Conservation (phyloP, 2,797 vertebrate species). For the Acrossocheilus wenchowensis region DNA sequence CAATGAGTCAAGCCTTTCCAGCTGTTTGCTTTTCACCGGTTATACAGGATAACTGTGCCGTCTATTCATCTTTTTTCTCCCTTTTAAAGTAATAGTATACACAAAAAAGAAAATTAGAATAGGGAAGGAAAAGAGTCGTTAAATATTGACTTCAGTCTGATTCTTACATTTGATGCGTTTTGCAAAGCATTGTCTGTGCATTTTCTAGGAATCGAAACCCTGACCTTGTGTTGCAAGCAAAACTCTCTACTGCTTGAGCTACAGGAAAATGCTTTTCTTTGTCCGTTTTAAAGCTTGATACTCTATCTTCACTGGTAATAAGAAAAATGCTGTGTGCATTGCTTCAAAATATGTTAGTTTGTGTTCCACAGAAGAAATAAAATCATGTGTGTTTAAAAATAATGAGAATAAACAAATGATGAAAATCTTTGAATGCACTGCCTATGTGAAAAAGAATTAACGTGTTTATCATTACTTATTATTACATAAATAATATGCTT, state of each 20-base stretch:
- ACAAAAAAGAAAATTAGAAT: not conserved
- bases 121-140: not conserved
- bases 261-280: not conserved
- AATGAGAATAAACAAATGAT: not conserved
- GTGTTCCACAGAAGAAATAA: not conserved
- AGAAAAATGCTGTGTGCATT: not conserved
- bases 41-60: constrained; percentile 2
- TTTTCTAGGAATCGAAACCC: not conserved
- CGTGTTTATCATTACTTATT: not conserved
- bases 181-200: not conserved
- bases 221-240: not conserved
- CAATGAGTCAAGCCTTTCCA: not conserved
- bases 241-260: not conserved
- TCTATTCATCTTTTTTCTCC: not conserved
- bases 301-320: not conserved
- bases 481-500: not conserved
- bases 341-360: not conserved
- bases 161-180: not conserved
- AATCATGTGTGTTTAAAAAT: not conserved
- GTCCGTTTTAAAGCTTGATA: not conserved
- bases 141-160: not conserved
- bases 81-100: not conserved
- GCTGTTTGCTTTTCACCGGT: constrained; percentile 13
- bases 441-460: not conserved
- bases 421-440: not conserved